Evolutionary conservation across 2,113 vertebrate genomes (phyloP), one percentile per base, ranked within the genome.

Genomic region (Cebidichthys violaceus): DNA sequence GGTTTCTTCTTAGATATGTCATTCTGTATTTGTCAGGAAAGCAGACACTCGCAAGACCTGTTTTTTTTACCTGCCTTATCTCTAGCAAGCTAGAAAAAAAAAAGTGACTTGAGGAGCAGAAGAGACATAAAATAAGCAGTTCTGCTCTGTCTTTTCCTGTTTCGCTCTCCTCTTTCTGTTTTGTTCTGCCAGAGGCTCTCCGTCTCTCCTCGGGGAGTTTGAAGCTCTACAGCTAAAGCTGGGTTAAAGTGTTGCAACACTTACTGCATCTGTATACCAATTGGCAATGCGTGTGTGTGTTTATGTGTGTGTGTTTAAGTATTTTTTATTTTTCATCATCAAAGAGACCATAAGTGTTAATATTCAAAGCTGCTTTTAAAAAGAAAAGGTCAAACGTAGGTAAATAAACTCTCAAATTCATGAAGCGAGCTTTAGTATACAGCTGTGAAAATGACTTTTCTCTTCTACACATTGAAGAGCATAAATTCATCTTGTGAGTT

Each of bases 171-270:
- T 52, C 31, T 75, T 22, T 59, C 37, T 76, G 78, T 81, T 84
- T 84, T 81, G 70, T 87, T 87, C 81, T 84, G 86, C 79, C 85
- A 84, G 78, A 75, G 76, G 75, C 85, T 89, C 52, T 79, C 71
- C 27, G 24, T 70, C 68, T 76, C 29, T 88, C 85, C 83, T 86
- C 61, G 1, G 86, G 85, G 88, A 84, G 57, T 73, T 72, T 70
- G 43, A 70, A 60, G 70, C 66, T 84, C 57, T n/a, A 57, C 82
- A 69, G 57, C 66, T 65, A 14, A 70, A 81, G 64, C 39, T n/a
- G 35, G 41, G 66, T 31, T 75, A 64, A 89, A 88, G 70, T 83
- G 41, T 77, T 85, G 77, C 31, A 79, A 84, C 69, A 67, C 75
- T 71, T 41, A 2, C 41, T 69, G 61, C 67, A 35, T 81, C 65